phyloP scores from a whole-genome alignment of 92 coral and sea anemone species.

The Epizoanthus ramosus region DNA sequence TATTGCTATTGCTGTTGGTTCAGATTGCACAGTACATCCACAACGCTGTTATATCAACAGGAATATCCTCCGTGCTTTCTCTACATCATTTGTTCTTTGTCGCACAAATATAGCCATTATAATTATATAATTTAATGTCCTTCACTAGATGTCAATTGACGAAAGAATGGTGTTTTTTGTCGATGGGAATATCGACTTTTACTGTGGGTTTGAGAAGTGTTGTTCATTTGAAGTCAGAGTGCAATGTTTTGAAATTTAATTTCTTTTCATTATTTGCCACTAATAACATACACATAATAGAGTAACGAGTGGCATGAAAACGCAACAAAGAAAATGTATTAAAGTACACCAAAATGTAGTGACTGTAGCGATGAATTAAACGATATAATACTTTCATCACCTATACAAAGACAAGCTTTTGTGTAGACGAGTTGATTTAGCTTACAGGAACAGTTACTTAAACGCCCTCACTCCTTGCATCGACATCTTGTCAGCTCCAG shows the following conservation, averaged over 20 bases:
- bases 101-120: slow-evolving; percentile 68
- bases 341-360: too few relatives aligned
- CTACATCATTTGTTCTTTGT: slow-evolving; percentile 76
- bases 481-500: slow-evolving; percentile 66
- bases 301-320: too few relatives aligned
- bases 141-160: slow-evolving; percentile 77
- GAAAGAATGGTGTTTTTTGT: slow-evolving; percentile 66
- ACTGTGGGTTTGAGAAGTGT: slow-evolving; percentile 51
- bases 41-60: slow-evolving; percentile 79
- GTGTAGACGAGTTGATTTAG: slow-evolving; percentile 51
- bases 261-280: too few relatives aligned
- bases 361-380: too few relatives aligned
- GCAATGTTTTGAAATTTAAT: too few relatives aligned
- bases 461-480: slow-evolving; percentile 60
- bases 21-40: slow-evolving; percentile 71
- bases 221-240: too few relatives aligned
- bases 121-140: slow-evolving; percentile 60
- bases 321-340: too few relatives aligned
- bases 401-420: slow-evolving; percentile 58
- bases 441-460: slow-evolving; percentile 63
- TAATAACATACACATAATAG: too few relatives aligned
- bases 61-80: slow-evolving; percentile 73
- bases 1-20: slow-evolving; percentile 63
- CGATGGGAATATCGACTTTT: slow-evolving; percentile 71
- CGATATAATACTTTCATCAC: too few relatives aligned